These are phyloP conservation scores for Onthophagus taurus DNA, from an alignment of 1,140 invertebrate genomes.

Conservation along the genomic window DNA sequence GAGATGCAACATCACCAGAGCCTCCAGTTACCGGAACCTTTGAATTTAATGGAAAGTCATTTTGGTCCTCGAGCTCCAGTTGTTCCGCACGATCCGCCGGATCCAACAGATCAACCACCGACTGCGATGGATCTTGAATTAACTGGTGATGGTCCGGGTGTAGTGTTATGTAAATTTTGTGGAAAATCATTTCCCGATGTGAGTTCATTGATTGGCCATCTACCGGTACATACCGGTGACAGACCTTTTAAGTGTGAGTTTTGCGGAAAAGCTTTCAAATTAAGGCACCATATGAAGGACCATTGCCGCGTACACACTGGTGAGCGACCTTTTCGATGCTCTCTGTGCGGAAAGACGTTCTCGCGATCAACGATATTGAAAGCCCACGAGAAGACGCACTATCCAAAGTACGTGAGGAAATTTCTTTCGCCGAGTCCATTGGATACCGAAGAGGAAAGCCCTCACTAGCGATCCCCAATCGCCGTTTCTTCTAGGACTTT, in stretches of 20 bases:
- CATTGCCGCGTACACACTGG: conserved; percentile 86
- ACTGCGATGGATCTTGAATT: conserved; percentile 44
- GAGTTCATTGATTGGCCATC: conserved; percentile 70
- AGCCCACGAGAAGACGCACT: conserved; percentile 86
- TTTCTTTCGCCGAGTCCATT: conserved; percentile 75
- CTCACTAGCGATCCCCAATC: conserved; percentile 50
- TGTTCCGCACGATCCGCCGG: conserved; percentile 42
- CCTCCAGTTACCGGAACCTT: conserved; percentile 26
- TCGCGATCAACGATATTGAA: conserved; percentile 81
- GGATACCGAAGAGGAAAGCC: conserved; percentile 69
- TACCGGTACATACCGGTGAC: conserved; percentile 81
- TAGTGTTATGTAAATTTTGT: conserved; percentile 82
- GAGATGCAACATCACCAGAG: conserved; percentile 46
- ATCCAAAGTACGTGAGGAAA: conserved; percentile 79
- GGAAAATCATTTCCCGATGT: conserved; percentile 84
- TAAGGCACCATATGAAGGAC: conserved; percentile 87
- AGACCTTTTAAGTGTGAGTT: conserved; percentile 84
- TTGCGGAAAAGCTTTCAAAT: conserved; percentile 82
- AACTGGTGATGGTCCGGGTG: conserved; percentile 50
- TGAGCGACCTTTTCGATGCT: conserved; percentile 79
- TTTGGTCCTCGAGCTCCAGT: conserved; percentile 36
- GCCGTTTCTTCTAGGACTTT: too few relatives aligned
- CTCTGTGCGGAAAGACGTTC: conserved; percentile 81
- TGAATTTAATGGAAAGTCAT: conserved; percentile 32
- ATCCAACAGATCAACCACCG: conserved; percentile 42